A percentile compares a stretch with the other conserved stretches of the same genome.
Conservation (phyloP, 2,113 vertebrate species). For the Spermophilus dauricus region DNA sequence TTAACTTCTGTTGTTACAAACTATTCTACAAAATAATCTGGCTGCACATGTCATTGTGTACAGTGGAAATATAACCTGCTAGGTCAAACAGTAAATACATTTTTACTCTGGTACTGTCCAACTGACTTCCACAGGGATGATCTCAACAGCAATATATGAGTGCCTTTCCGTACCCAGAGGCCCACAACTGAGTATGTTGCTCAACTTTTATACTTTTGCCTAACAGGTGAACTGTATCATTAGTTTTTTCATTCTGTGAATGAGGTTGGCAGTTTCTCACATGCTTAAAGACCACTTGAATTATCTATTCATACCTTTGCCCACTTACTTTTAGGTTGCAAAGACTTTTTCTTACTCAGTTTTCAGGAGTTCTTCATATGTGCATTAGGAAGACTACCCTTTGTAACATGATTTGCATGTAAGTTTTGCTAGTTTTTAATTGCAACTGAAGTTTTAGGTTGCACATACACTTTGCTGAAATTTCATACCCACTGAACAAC, state of each 20-base stretch:
- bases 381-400: not conserved
- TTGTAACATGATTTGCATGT: not conserved
- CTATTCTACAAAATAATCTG: not conserved
- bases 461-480: not conserved
- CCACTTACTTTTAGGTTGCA: not conserved
- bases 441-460: not conserved
- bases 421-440: not conserved
- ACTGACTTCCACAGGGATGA: not conserved
- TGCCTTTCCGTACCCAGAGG: not conserved
- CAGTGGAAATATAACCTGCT: not conserved
- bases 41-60: not conserved
- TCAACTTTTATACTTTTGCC: not conserved
- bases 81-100: not conserved
- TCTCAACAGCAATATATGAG: not conserved
- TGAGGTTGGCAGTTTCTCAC: not conserved
- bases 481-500: not conserved
- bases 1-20: not conserved
- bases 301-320: not conserved
- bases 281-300: constrained; percentile 20
- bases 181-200: not conserved
- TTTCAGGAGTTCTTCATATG: not conserved
- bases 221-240: not conserved
- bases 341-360: not conserved
- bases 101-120: not conserved
- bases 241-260: constrained; percentile 14